phyloP scores from a whole-genome alignment of 2,113 vertebrate species.

The Peucedramus taeniatus region DNA sequence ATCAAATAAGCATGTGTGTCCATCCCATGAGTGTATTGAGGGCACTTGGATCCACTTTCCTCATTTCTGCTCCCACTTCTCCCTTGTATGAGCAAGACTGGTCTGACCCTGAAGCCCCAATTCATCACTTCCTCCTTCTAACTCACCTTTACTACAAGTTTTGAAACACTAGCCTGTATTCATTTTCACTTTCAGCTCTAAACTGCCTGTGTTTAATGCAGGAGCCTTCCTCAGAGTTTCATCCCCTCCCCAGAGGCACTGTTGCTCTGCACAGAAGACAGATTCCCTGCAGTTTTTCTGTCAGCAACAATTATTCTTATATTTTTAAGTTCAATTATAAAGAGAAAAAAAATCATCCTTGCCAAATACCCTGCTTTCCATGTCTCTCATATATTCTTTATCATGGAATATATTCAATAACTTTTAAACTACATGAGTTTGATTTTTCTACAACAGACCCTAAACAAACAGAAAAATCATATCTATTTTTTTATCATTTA shows the following conservation, averaged over 20 bases:
- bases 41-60: neutral
- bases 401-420: neutral
- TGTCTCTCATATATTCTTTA: neutral
- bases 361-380: neutral
- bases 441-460: neutral
- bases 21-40: neutral
- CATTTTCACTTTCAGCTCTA: neutral
- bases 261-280: neutral
- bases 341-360: neutral
- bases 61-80: neutral
- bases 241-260: accelerated
- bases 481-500: neutral
- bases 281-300: neutral
- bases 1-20: neutral
- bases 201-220: neutral
- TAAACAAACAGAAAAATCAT: neutral
- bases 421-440: neutral
- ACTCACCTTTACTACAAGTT: neutral
- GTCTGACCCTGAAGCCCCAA: neutral
- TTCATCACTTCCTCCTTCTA: neutral
- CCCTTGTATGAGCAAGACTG: neutral
- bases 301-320: neutral
- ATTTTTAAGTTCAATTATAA: neutral
- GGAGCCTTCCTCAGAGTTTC: neutral
- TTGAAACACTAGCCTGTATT: neutral